Conservation (phyloP, 2,888 invertebrate species). For the Gibbula magus region DNA sequence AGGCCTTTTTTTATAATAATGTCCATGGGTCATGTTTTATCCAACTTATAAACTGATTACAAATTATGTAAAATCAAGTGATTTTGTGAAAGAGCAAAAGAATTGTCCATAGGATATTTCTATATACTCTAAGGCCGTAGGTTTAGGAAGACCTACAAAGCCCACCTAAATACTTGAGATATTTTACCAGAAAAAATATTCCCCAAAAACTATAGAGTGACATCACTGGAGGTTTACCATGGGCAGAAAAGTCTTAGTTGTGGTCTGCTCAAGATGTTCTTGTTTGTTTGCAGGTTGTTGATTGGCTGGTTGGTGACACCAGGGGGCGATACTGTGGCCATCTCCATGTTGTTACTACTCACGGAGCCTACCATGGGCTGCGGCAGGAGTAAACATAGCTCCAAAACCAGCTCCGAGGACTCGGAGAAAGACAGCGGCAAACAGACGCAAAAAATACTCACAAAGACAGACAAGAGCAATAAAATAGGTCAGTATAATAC, state of each 20-base stretch:
- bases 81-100: no score
- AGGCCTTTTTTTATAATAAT: no score
- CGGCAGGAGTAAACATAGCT: constrained; percentile 52
- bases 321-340: constrained; percentile 2
- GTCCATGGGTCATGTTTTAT: no score
- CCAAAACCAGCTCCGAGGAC: constrained; percentile 35
- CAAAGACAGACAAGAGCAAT: constrained; percentile 15
- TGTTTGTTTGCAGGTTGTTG: background rate
- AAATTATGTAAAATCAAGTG: no score
- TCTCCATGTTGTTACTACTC: constrained; percentile 15
- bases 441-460: constrained; percentile 12
- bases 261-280: background rate
- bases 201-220: no score
- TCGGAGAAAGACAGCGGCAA: constrained; percentile 8
- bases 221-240: no score
- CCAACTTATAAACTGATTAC: no score
- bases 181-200: no score
- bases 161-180: background rate
- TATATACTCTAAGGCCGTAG: no score
- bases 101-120: no score
- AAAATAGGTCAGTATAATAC: constrained; percentile 13
- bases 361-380: constrained; percentile 49
- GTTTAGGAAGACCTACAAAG: no score
- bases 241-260: no score
- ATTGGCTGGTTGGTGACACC: background rate